A percentile compares a stretch with the other conserved stretches of the same genome.
These are phyloP conservation scores for Spea hammondii DNA, from an alignment of 2,797 vertebrate species.

Conservation along the genomic window DNA sequence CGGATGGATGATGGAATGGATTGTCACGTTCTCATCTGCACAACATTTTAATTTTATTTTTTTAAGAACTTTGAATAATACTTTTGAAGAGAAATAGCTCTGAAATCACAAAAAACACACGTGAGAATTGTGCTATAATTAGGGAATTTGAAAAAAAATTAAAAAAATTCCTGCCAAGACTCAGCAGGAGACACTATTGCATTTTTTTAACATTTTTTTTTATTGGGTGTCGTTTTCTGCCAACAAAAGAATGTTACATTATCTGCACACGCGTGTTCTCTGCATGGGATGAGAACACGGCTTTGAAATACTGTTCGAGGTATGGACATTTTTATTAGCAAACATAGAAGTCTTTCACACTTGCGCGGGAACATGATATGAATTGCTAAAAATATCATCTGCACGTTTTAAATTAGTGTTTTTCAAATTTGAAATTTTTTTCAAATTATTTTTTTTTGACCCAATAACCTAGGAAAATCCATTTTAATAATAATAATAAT, in stretches of 20 bases:
- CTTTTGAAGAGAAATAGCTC: constrained; percentile 47
- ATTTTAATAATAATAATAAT: constrained; percentile 29
- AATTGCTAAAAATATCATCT: constrained; percentile 52
- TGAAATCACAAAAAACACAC: constrained; percentile 54
- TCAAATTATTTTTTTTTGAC: constrained; percentile 16
- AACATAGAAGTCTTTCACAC: constrained; percentile 48
- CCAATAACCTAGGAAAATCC: constrained; percentile 47
- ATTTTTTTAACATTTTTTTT: constrained; percentile 5
- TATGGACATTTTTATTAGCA: constrained; percentile 33
- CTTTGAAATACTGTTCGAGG: constrained; percentile 26
- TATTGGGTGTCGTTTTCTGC: constrained; percentile 4
- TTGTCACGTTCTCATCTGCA: constrained; percentile 44
- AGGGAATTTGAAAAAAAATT: constrained; percentile 36
- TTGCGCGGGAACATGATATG: constrained; percentile 45
- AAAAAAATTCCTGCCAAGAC: constrained; percentile 34
- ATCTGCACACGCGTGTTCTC: constrained; percentile 16
- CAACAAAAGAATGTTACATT: constrained; percentile 43
- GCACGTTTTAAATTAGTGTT: constrained; percentile 46
- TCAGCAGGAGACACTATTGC: constrained; percentile 33
- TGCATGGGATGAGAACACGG: constrained; percentile 36
- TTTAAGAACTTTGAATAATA: constrained; percentile 49
- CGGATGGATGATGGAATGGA: constrained; percentile 51
- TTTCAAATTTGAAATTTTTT: constrained; percentile 26
- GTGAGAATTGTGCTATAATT: constrained; percentile 46
- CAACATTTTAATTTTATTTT: constrained; percentile 43